These are phyloP conservation scores for Engraulis encrasicolus DNA, from an alignment of 2,113 vertebrate species.

Conservation along the genomic window DNA sequence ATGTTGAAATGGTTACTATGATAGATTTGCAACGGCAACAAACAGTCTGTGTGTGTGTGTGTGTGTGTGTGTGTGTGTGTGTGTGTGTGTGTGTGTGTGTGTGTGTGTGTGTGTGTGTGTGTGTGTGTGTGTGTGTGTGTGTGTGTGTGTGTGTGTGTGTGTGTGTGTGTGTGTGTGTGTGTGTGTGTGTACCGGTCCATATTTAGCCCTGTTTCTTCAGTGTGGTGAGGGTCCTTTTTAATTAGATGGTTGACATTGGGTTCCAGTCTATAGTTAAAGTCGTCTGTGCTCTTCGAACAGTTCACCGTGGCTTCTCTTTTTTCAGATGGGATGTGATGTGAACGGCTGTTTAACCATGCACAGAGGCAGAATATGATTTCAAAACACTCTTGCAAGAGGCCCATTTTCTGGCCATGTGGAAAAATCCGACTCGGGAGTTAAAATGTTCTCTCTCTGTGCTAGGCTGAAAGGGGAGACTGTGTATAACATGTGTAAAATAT, in stretches of 20 bases:
- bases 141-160: too few relatives aligned
- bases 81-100: too few relatives aligned
- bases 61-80: too few relatives aligned
- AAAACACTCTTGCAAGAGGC: not conserved
- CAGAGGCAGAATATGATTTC: slow-evolving; percentile 2
- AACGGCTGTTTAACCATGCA: not conserved
- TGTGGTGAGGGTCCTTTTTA: slow-evolving; percentile 20
- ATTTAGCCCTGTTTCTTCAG: not conserved
- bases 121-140: too few relatives aligned
- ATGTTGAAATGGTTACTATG: not conserved
- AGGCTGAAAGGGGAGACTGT: not conserved
- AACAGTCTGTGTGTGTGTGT: too few relatives aligned
- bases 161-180: too few relatives aligned
- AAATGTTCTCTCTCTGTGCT: not conserved
- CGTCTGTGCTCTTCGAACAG: not conserved
- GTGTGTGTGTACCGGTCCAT: not conserved
- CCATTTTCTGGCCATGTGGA: slow-evolving; percentile 1
- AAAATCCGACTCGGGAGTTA: not conserved
- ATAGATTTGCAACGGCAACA: not conserved
- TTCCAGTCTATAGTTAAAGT: slow-evolving; percentile 12
- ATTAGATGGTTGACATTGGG: slow-evolving; percentile 24
- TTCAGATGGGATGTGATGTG: not conserved
- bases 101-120: too few relatives aligned
- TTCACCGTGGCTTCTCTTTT: not conserved
- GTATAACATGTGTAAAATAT: not conserved